Conservation (phyloP, 2,113 vertebrate species). For the Oreotragus oreotragus region DNA sequence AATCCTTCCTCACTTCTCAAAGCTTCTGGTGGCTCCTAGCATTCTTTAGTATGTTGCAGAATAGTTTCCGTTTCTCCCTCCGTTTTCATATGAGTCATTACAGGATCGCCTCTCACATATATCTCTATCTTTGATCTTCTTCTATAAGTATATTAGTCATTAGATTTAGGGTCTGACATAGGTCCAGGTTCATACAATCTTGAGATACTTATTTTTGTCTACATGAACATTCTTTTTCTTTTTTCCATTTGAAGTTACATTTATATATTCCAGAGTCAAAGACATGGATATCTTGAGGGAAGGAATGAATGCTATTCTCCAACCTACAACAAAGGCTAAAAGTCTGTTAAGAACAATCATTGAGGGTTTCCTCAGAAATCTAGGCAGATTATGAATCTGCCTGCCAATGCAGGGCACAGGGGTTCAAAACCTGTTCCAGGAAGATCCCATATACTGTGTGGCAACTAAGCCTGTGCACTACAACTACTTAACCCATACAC, state of each 20-base stretch:
- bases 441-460: background rate
- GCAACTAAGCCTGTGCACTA: background rate
- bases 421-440: background rate
- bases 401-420: fast-evolving
- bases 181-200: background rate
- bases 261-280: background rate
- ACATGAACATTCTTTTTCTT: background rate
- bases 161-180: background rate
- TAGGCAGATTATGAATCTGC: background rate
- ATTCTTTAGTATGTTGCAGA: background rate
- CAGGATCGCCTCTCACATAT: fast-evolving
- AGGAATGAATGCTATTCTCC: background rate
- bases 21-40: background rate
- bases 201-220: background rate
- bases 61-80: background rate
- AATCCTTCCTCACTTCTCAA: background rate
- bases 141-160: background rate
- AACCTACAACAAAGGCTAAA: background rate
- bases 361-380: background rate
- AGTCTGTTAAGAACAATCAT: background rate
- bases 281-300: background rate
- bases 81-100: background rate
- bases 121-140: background rate
- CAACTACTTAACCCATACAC: background rate
- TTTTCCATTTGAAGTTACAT: background rate